phyloP scores from a whole-genome alignment of 1,140 invertebrate genomes.

The Aradophagus sp. region DNA sequence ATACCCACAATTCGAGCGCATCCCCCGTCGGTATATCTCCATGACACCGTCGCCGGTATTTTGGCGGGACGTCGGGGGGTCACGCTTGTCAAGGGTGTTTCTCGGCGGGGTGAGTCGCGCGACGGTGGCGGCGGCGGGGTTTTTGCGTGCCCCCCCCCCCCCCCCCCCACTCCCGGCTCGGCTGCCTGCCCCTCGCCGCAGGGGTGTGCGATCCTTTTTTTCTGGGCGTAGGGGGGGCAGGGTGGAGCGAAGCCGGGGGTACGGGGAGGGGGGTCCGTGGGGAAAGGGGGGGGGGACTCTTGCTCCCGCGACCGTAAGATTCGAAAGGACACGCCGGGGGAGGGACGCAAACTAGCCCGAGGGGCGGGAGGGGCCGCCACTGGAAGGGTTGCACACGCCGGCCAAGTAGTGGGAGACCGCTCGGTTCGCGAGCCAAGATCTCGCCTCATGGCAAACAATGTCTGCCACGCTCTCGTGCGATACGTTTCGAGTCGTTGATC shows the following conservation, averaged over 20 bases:
- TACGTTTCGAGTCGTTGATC: conserved; percentile 38
- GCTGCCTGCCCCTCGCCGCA: conserved; percentile 1
- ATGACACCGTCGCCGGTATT: conserved; percentile 9
- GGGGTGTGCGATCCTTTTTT: conserved; percentile 24
- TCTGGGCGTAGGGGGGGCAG: conserved; percentile 14
- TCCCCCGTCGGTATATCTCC: no score
- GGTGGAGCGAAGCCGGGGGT: conserved; percentile 35
- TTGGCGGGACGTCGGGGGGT: conserved; percentile 2
- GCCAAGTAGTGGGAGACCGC: conserved; percentile 41
- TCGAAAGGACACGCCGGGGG: no score
- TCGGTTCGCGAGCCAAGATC: conserved; percentile 31
- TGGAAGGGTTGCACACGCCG: conserved; percentile 41
- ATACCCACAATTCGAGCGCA: no score
- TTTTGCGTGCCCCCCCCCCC: conserved; percentile 5
- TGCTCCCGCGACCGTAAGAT: conserved; percentile 11
- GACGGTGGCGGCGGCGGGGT: background rate
- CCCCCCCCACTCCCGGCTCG: background rate
- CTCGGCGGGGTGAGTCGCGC: conserved; percentile 2
- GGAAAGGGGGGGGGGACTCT: conserved; percentile 9
- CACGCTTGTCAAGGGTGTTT: conserved; percentile 25
- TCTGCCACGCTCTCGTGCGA: conserved; percentile 54
- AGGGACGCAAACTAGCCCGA: no score
- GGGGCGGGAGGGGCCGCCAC: background rate
- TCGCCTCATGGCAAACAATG: conserved; percentile 51
- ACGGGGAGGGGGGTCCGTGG: no score